These are phyloP conservation scores for Dryoscopus gambensis DNA, from an alignment of 2,113 vertebrate species.

Conservation along the genomic window DNA sequence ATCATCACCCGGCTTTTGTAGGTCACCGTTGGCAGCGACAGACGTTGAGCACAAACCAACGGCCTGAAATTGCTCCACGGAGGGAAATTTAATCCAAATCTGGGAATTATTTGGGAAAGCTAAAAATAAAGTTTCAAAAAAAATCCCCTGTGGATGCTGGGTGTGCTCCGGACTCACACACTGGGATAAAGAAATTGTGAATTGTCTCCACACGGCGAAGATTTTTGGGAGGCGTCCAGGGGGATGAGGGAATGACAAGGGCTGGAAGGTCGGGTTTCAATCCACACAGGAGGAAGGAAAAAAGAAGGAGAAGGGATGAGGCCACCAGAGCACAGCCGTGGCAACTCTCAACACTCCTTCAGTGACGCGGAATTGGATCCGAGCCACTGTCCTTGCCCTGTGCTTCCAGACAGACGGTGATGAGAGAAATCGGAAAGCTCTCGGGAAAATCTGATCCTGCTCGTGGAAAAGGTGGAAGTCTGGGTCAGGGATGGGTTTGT, in stretches of 20 bases:
- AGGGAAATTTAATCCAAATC: constrained; percentile 29
- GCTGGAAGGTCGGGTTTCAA: background rate
- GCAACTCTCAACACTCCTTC: background rate
- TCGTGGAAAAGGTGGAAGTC: background rate
- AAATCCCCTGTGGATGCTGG: background rate
- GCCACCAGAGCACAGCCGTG: fast-evolving
- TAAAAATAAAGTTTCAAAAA: background rate
- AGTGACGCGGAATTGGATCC: fast-evolving
- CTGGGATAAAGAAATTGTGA: background rate
- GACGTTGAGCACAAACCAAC: background rate
- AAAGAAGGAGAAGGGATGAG: background rate
- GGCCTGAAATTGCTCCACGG: background rate
- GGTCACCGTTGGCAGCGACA: background rate
- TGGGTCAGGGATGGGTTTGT: background rate
- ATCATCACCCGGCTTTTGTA: background rate
- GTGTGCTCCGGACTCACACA: fast-evolving
- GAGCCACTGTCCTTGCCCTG: fast-evolving
- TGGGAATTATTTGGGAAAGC: constrained; percentile 27
- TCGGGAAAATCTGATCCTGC: background rate
- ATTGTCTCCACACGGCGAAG: background rate
- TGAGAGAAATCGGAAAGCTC: background rate
- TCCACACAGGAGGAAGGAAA: background rate
- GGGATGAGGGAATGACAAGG: fast-evolving
- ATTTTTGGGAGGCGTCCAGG: fast-evolving
- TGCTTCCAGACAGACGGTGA: background rate